A percentile compares a stretch with the other conserved stretches of the same genome.
Conservation (phyloP, 2,113 vertebrate genomes). For the Chaetodon trifascialis region DNA sequence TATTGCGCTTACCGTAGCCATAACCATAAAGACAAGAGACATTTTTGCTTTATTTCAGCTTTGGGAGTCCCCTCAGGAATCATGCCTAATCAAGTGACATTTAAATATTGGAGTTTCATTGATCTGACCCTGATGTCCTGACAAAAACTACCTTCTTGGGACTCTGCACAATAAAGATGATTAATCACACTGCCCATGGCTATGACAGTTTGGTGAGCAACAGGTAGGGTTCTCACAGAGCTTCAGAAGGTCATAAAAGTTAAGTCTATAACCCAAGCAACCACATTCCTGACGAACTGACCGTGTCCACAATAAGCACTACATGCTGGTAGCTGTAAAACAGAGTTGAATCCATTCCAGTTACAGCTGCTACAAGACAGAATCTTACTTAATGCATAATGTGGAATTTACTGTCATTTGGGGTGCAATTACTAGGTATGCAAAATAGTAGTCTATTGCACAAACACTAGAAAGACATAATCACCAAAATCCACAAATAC, state of each 20-base stretch:
- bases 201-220: slow-evolving; percentile 16
- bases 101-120: slow-evolving; percentile 45
- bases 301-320: background rate
- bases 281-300: background rate
- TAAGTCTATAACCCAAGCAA: background rate
- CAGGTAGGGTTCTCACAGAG: background rate
- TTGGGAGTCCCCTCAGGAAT: background rate
- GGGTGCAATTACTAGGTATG: background rate
- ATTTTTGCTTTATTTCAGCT: slow-evolving; percentile 19
- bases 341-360: background rate
- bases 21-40: background rate
- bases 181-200: slow-evolving; percentile 18
- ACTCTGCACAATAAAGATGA: slow-evolving; percentile 30
- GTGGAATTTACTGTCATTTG: background rate
- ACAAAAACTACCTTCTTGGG: slow-evolving; percentile 25
- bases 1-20: background rate
- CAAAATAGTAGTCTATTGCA: background rate
- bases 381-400: background rate
- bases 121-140: slow-evolving; percentile 43
- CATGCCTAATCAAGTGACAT: slow-evolving; percentile 41
- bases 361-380: slow-evolving; percentile 11
- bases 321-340: background rate
- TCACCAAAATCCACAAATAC: background rate
- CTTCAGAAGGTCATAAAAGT: background rate
- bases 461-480: background rate